These are phyloP conservation scores for Psittacula echo DNA, from an alignment of 2,797 vertebrate genomes.

Conservation along the genomic window DNA sequence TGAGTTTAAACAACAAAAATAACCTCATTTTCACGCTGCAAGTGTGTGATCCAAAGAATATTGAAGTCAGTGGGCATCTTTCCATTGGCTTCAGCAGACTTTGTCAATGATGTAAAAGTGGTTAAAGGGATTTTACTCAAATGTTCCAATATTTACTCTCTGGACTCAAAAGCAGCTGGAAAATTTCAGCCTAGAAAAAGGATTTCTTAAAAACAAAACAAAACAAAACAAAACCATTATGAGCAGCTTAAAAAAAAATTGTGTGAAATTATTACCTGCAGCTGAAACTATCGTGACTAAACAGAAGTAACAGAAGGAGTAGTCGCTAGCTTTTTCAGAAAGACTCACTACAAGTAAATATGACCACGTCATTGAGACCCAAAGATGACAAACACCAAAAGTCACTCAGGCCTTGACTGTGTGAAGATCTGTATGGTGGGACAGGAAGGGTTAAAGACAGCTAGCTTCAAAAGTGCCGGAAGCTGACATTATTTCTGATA, in stretches of 20 bases:
- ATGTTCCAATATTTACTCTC: constrained; percentile 14
- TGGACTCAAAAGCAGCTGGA: background rate
- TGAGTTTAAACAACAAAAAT: background rate
- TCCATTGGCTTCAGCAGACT: constrained; percentile 32
- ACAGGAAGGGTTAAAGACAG: background rate
- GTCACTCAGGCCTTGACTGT: background rate
- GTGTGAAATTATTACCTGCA: background rate
- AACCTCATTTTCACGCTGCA: background rate
- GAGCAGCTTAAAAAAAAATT: background rate
- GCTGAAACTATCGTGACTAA: background rate
- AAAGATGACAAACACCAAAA: background rate
- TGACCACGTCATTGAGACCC: background rate
- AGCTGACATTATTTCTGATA: background rate
- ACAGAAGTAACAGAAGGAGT: background rate
- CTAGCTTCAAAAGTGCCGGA: background rate
- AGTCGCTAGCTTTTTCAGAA: background rate
- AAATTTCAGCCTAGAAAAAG: background rate
- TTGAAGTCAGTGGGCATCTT: background rate
- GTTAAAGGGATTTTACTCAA: constrained; percentile 24
- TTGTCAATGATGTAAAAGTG: constrained; percentile 21
- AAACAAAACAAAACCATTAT: background rate
- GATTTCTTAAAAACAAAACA: background rate
- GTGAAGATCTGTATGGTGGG: background rate
- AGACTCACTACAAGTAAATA: background rate
- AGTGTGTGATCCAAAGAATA: background rate